Percentiles rank a stretch among this genome's conserved stretches.
These are phyloP conservation scores for Phainopepla nitens DNA, from an alignment of 2,113 vertebrate species.

Conservation along the genomic window DNA sequence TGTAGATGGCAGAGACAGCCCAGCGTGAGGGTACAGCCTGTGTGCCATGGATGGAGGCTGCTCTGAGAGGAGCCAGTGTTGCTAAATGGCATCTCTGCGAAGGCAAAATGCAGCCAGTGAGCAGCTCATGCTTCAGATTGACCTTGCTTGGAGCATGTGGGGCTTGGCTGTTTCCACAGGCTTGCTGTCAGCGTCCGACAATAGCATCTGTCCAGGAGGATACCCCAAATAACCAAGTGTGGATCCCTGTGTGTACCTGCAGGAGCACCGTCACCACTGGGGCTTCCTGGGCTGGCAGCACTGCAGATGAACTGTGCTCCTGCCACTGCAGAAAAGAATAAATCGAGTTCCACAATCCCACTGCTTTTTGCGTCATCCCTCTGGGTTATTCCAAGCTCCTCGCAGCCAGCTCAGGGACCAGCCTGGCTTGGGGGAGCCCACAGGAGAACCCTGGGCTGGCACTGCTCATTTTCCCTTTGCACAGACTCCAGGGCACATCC, in stretches of 20 bases:
- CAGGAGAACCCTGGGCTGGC: fast-evolving
- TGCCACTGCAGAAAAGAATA: fast-evolving
- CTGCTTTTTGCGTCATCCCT: neutral
- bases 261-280: fast-evolving
- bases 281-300: neutral
- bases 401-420: neutral
- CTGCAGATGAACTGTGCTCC: neutral
- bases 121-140: neutral
- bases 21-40: fast-evolving
- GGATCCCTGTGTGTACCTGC: neutral
- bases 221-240: fast-evolving
- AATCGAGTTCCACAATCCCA: fast-evolving
- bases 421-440: neutral
- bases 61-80: neutral
- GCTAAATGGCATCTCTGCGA: neutral
- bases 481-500: neutral
- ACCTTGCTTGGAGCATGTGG: neutral
- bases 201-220: neutral
- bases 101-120: neutral
- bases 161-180: neutral
- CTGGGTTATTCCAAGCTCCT: neutral
- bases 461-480: neutral
- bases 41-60: neutral
- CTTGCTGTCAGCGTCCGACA: neutral
- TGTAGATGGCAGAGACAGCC: neutral